Conservation (phyloP, 2,113 vertebrate genomes). For the Willisornis vidua region DNA sequence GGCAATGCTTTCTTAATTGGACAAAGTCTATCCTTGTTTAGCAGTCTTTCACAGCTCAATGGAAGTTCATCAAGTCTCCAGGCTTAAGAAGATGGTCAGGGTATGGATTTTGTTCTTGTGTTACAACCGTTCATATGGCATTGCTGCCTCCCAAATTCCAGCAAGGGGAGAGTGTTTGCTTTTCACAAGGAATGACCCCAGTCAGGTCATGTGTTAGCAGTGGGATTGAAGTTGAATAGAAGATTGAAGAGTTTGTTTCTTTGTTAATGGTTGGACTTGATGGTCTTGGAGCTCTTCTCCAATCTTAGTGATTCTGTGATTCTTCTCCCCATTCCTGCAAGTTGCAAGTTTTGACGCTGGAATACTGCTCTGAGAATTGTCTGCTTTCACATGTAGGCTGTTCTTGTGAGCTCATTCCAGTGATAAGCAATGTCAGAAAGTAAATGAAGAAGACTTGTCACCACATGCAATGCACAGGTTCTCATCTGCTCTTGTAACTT, state of each 20-base stretch:
- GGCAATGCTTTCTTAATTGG: constrained; percentile 78
- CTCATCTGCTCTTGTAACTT: neutral
- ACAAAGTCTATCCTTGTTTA: constrained; percentile 75
- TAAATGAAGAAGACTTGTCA: neutral
- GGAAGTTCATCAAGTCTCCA: constrained; percentile 80
- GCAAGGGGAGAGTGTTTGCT: neutral
- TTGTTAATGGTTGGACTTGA: neutral
- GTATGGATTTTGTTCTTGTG: neutral
- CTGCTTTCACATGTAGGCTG: neutral
- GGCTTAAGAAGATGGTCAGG: constrained; percentile 77
- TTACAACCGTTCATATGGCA: neutral
- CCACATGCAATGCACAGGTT: neutral
- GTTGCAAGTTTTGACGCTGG: neutral
- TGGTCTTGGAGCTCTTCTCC: neutral
- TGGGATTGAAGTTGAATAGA: neutral
- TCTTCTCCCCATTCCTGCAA: neutral
- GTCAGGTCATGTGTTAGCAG: neutral
- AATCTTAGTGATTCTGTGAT: neutral
- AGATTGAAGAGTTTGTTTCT: neutral
- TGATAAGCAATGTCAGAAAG: neutral
- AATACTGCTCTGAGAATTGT: neutral
- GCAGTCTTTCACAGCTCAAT: constrained; percentile 76
- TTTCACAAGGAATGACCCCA: neutral
- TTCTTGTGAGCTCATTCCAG: neutral
- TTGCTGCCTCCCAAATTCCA: neutral